phyloP scores from a whole-genome alignment of 2,113 vertebrate species.

The Stercorarius parasiticus region DNA sequence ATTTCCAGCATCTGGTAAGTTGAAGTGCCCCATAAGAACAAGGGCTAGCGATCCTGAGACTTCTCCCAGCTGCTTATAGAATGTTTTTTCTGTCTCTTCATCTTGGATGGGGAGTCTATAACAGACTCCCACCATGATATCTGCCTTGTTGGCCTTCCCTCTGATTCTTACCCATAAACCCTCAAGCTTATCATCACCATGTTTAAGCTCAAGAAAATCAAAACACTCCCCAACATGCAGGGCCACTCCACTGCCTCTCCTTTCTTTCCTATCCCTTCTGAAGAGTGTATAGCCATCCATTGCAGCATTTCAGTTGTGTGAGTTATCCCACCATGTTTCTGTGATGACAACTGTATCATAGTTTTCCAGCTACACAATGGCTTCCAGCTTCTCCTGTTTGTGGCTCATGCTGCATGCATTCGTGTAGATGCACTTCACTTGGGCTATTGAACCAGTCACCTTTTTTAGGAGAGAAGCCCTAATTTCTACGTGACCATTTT shows the following conservation, averaged over 20 bases:
- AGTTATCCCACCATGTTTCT: background rate
- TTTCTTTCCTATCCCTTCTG: background rate
- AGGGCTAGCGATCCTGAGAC: fast-evolving
- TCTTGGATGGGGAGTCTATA: background rate
- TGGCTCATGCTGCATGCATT: fast-evolving
- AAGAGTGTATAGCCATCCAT: background rate
- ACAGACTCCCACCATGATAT: too few relatives aligned
- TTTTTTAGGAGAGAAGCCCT: background rate
- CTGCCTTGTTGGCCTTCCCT: background rate
- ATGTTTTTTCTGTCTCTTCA: background rate
- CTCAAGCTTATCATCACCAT: fast-evolving
- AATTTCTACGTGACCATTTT: too few relatives aligned
- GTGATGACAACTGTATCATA: background rate
- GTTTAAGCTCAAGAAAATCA: background rate
- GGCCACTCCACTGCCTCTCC: background rate
- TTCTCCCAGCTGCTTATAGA: background rate
- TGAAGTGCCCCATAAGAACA: background rate
- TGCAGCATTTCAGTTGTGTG: background rate
- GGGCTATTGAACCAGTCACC: background rate
- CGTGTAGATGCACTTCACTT: background rate
- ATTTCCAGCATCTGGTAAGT: background rate
- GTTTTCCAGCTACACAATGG: background rate
- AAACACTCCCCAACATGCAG: background rate
- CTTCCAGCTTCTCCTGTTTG: background rate
- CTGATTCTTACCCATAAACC: background rate